These are phyloP conservation scores for Trimorus sp. DNA, from an alignment of 2,888 invertebrate species.

Conservation along the genomic window DNA sequence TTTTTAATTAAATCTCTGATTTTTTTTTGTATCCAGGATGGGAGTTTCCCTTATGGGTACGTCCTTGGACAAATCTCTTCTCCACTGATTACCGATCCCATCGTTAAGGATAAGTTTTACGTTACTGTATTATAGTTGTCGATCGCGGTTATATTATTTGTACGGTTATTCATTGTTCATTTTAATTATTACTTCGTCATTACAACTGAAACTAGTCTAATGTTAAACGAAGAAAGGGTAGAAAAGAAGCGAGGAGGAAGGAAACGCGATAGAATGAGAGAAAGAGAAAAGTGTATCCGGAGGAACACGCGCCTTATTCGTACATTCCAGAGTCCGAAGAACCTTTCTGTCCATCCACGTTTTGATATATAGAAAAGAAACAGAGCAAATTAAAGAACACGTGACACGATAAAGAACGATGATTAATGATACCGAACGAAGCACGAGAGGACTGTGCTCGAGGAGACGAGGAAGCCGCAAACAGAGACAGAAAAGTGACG, in stretches of 20 bases:
- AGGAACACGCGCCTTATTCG: slow-evolving; percentile 61
- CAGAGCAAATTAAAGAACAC: slow-evolving; percentile 29
- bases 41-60: neutral
- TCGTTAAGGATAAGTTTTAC: slow-evolving; percentile 13
- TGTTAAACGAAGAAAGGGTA: slow-evolving; percentile 13
- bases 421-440: slow-evolving; percentile 31
- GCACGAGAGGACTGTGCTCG: neutral
- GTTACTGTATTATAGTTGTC: slow-evolving; percentile 45
- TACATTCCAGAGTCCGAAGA: slow-evolving; percentile 65
- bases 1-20: too few species aligned
- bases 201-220: slow-evolving; percentile 62
- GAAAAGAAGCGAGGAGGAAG: neutral
- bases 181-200: slow-evolving; percentile 28
- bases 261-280: neutral
- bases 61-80: neutral
- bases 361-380: slow-evolving; percentile 55
- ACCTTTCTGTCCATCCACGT: slow-evolving; percentile 64
- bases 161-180: slow-evolving; percentile 27
- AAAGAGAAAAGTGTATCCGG: slow-evolving; percentile 17
- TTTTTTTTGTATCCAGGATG: too few species aligned
- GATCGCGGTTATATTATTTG: slow-evolving; percentile 15
- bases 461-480: too few species aligned
- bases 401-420: slow-evolving; percentile 19
- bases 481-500: too few species aligned
- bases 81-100: slow-evolving; percentile 7